Evolutionary conservation across 2,888 invertebrate genomes (phyloP).

Genomic region (Apamea sordens): DNA sequence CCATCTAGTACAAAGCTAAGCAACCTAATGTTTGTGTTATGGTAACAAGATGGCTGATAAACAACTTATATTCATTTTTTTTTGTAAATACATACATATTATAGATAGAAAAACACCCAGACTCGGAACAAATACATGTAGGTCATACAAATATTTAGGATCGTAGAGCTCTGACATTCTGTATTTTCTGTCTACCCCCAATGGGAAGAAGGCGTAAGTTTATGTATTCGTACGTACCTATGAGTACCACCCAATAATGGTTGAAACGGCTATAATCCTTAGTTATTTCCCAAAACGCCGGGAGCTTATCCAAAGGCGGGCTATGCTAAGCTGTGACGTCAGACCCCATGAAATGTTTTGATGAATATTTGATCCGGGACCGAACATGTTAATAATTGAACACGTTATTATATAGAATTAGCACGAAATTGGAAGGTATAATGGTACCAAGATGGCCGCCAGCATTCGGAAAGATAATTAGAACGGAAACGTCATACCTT

Average conservation of each 20-base stretch:
- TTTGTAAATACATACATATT: too few relatives aligned
- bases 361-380: conserved; percentile 63
- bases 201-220: not conserved
- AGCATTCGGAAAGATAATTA: conserved; percentile 8
- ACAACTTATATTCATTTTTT: too few relatives aligned
- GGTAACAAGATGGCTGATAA: too few relatives aligned
- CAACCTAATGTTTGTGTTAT: too few relatives aligned
- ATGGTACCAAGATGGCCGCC: conserved; percentile 15
- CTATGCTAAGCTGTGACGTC: conserved; percentile 40
- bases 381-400: conserved; percentile 59
- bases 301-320: conserved; percentile 55
- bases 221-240: not conserved
- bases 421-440: conserved; percentile 31
- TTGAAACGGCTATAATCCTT: conserved; percentile 67
- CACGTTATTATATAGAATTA: conserved; percentile 53
- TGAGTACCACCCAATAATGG: conserved; percentile 57
- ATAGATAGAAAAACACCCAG: too few relatives aligned
- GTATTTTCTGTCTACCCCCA: not conserved
- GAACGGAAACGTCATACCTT: not conserved
- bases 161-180: not conserved
- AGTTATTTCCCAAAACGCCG: conserved; percentile 64
- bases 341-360: conserved; percentile 57
- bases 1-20: too few relatives aligned
- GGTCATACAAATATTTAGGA: too few relatives aligned
- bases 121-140: too few relatives aligned